These are phyloP conservation scores for Megalonaias nervosa DNA, from an alignment of 1,140 invertebrate species.

Conservation along the genomic window DNA sequence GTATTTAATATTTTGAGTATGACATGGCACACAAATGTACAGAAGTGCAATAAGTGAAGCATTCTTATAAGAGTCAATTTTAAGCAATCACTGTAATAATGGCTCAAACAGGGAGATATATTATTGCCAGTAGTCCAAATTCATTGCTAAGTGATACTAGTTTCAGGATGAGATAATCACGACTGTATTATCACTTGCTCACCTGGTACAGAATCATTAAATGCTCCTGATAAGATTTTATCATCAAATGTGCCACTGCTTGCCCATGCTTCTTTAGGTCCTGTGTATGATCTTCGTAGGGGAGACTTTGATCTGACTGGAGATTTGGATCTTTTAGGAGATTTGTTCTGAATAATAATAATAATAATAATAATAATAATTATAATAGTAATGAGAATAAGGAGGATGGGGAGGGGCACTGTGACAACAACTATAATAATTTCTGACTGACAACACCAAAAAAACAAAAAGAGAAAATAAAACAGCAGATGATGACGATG, in stretches of 20 bases:
- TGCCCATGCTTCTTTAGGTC: conserved; percentile 62
- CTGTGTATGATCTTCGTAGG: conserved; percentile 15
- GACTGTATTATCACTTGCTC: neutral
- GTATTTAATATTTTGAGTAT: too few species aligned
- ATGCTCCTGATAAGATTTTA: conserved; percentile 24
- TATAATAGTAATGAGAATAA: too few species aligned
- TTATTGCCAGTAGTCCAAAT: neutral
- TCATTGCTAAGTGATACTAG: neutral
- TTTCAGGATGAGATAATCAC: neutral
- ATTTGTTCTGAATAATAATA: conserved; percentile 40
- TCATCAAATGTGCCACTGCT: conserved; percentile 37
- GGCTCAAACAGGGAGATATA: neutral
- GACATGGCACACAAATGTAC: too few species aligned
- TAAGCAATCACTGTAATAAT: neutral
- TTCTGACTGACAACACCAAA: too few species aligned
- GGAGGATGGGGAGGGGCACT: too few species aligned
- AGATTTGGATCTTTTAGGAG: conserved; percentile 35
- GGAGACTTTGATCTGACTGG: conserved; percentile 32
- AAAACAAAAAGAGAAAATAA: too few species aligned
- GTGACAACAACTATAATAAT: too few species aligned
- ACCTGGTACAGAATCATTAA: neutral
- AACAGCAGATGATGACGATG: too few species aligned
- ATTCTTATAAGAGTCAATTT: neutral
- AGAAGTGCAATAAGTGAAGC: too few species aligned
- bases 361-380: neutral